These are phyloP conservation scores for Dicrurus megarhynchus DNA, from an alignment of 2,113 vertebrate genomes.

Conservation along the genomic window DNA sequence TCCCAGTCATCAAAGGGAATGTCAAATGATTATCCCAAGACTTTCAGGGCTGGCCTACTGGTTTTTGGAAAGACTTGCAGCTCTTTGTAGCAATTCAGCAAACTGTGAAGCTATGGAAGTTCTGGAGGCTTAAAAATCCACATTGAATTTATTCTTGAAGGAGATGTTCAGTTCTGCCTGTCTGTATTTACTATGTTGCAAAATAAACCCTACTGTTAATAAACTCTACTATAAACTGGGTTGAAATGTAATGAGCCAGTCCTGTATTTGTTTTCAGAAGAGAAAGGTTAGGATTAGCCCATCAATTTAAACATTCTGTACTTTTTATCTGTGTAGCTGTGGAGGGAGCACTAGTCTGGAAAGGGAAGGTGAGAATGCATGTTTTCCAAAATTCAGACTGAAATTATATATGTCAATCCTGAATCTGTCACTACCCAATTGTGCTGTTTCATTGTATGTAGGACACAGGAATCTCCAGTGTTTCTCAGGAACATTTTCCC, in stretches of 20 bases:
- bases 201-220: neutral
- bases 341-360: neutral
- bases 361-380: neutral
- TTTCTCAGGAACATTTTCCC: neutral
- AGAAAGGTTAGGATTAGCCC: neutral
- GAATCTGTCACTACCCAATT: neutral
- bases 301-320: neutral
- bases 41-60: neutral
- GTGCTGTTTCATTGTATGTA: neutral
- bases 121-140: neutral
- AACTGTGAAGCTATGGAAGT: neutral
- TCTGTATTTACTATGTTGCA: neutral
- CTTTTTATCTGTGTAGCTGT: neutral
- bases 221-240: neutral
- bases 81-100: neutral
- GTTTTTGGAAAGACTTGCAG: neutral
- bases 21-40: neutral
- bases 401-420: neutral
- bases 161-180: neutral
- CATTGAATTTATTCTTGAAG: neutral
- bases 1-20: neutral
- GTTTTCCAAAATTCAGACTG: neutral
- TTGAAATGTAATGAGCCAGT: neutral
- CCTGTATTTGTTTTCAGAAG: neutral
- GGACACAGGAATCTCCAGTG: neutral